Base-by-base conservation (phyloP, 2,113 vertebrate species). In the Emydura subglobosa region DNA sequence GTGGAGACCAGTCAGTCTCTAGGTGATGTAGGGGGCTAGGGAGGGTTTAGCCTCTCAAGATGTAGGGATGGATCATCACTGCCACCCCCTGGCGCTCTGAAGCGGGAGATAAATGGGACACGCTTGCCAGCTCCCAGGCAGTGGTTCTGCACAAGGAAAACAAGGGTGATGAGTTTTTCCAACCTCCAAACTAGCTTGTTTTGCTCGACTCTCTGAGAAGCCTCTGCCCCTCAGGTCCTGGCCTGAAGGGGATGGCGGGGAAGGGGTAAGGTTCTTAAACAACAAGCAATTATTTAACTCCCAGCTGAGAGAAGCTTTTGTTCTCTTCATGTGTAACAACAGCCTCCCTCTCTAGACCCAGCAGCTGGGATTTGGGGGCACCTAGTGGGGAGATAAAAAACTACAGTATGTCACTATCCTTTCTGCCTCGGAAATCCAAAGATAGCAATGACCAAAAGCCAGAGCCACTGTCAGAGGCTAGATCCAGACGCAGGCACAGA, bases 271-370 rank as follows among this genome's bases (percentile, higher is more conserved):
- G 79, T 83, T 5, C 53, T 79, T 87, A 84, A 97, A 97, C 97
- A 97, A 97, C 81, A 82, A 86, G 79, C 94, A 57, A 94, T 97
- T 97, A 95, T 97, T 68, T 91, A 88, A n/a, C 82, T 76, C 2
- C 0, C 0, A 84, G 79, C 84, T 96, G 95, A 96, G 88, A 97
- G 57, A 86, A 72, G 76, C 95, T 96, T 97, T 97, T 97, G 97
- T 97, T 96, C 89, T 47, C 90, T 55, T 25, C 24, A 11, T 24
- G 24, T 47, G 24, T 47, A 25, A 76, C 74, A 85, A 76, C 25
- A 9, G 59, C 4, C 1, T 3, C 82, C 6, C 17, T 21, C 79
- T 72, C 8, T 12, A 2, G 44, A 55, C 19, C 4, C 92, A 96
- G 74, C 24, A 88, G 87, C 86, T 96, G 94, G 84, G 91, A 94